Percentiles rank a stretch among this genome's conserved stretches.
Evolutionary conservation across 2,888 invertebrate genomes (phyloP).

Genomic region (Pinctada fucata): DNA sequence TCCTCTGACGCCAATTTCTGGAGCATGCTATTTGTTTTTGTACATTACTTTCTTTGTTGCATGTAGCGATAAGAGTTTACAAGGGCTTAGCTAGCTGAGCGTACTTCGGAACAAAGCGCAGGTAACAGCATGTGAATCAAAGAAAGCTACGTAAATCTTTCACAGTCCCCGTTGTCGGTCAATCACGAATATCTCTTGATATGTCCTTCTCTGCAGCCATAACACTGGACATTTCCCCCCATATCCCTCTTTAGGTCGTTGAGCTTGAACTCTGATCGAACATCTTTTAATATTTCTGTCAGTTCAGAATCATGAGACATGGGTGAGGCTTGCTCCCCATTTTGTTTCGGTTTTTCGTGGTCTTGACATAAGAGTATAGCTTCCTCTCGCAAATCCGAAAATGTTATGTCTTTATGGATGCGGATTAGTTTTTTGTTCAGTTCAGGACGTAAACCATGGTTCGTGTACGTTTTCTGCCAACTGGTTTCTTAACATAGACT

Average conservation of each 20-base stretch:
- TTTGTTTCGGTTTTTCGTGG: not conserved
- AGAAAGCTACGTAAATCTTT: slow-evolving; percentile 12
- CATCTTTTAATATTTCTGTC: not conserved
- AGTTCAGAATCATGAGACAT: too few relatives aligned
- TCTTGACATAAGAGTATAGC: not conserved
- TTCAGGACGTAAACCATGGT: not conserved
- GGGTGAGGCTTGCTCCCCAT: too few relatives aligned
- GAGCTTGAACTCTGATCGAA: slow-evolving; percentile 26
- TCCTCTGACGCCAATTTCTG: slow-evolving; percentile 7
- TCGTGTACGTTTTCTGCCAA: not conserved
- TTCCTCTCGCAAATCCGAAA: not conserved
- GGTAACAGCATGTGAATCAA: slow-evolving; percentile 6
- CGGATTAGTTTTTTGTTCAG: not conserved
- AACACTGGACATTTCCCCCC: slow-evolving; percentile 9
- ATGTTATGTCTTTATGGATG: not conserved
- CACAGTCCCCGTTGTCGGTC: not conserved
- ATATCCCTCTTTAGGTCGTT: slow-evolving; percentile 11
- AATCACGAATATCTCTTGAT: not conserved
- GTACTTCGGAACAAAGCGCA: slow-evolving; percentile 8
- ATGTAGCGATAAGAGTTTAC: not conserved
- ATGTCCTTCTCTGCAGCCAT: slow-evolving; percentile 16
- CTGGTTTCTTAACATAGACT: not conserved
- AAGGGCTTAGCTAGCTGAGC: slow-evolving; percentile 17
- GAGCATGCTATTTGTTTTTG: not conserved
- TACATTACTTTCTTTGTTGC: not conserved